Percentiles rank a stretch among this genome's conserved stretches.
Evolutionary conservation across 2,888 invertebrate genomes (phyloP).

Genomic region (Drosophila cyrtoloma): DNA sequence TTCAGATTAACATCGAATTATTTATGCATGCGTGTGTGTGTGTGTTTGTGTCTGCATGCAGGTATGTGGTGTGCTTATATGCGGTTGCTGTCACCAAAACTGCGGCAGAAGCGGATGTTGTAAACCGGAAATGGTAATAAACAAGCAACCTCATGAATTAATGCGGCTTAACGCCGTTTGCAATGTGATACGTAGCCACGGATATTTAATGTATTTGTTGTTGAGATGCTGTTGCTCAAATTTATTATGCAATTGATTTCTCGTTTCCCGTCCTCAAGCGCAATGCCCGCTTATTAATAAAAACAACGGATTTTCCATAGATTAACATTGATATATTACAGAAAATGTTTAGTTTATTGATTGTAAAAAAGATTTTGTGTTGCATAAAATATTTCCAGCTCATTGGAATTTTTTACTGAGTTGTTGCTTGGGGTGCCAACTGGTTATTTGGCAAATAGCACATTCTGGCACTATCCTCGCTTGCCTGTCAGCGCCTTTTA

Average conservation of each 20-base stretch:
- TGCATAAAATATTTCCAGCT: not conserved
- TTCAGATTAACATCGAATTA: slow-evolving; percentile 25
- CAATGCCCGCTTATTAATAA: slow-evolving; percentile 23
- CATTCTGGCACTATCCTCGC: slow-evolving; percentile 38
- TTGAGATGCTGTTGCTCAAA: slow-evolving; percentile 33
- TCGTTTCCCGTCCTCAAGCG: not conserved
- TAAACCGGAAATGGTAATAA: slow-evolving; percentile 73
- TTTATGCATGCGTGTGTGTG: not conserved
- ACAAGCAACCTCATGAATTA: slow-evolving; percentile 73
- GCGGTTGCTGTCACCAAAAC: slow-evolving; percentile 38
- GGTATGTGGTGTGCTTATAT: slow-evolving; percentile 13
- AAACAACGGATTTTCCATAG: slow-evolving; percentile 36
- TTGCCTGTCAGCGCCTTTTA: slow-evolving; percentile 62
- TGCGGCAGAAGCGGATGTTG: slow-evolving; percentile 69
- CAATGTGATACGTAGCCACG: slow-evolving; percentile 39
- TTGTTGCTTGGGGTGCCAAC: slow-evolving; percentile 20
- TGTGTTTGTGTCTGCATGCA: not conserved
- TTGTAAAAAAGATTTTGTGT: not conserved
- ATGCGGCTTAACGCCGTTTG: slow-evolving; percentile 48
- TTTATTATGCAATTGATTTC: slow-evolving; percentile 40
- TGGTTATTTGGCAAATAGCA: slow-evolving; percentile 19
- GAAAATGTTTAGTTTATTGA: slow-evolving; percentile 4
- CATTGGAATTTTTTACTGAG: slow-evolving; percentile 5
- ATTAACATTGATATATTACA: slow-evolving; percentile 34
- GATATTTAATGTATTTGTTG: slow-evolving; percentile 48